Conservation (phyloP, 2,888 invertebrate genomes). For the Hypercompe scribonia region DNA sequence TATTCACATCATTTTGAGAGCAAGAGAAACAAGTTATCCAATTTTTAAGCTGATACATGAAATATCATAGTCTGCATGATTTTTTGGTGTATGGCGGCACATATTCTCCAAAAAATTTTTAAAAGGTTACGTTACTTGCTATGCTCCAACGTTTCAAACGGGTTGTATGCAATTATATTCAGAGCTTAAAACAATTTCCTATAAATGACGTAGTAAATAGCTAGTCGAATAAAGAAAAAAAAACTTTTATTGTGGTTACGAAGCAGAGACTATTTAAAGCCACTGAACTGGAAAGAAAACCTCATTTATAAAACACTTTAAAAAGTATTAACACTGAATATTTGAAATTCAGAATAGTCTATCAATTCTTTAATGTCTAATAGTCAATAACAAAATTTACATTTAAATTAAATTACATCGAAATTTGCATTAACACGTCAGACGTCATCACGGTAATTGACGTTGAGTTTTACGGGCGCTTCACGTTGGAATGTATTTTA, state of each 20-base stretch:
- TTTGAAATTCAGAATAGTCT: slow-evolving; percentile 6
- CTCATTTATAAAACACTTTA: neutral
- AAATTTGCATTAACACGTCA: slow-evolving; percentile 41
- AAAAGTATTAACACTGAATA: neutral
- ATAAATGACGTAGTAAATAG: no score
- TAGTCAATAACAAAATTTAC: slow-evolving; percentile 40
- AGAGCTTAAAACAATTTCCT: no score
- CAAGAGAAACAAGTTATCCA: no score
- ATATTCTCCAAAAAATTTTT: no score
- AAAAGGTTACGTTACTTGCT: no score
- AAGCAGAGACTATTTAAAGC: neutral
- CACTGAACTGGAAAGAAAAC: neutral
- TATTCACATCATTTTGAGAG: neutral
- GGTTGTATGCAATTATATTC: no score
- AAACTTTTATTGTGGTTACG: neutral
- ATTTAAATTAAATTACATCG: slow-evolving; percentile 43
- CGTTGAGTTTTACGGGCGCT: slow-evolving; percentile 33
- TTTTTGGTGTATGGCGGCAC: no score
- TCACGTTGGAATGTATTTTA: slow-evolving; percentile 37
- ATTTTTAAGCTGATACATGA: neutral
- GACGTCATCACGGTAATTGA: slow-evolving; percentile 43
- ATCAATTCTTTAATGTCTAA: slow-evolving; percentile 20
- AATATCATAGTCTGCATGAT: no score
- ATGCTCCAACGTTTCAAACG: no score
- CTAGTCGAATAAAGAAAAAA: neutral